Conservation (phyloP, 2,113 vertebrate genomes). For the Arizona elegans region DNA sequence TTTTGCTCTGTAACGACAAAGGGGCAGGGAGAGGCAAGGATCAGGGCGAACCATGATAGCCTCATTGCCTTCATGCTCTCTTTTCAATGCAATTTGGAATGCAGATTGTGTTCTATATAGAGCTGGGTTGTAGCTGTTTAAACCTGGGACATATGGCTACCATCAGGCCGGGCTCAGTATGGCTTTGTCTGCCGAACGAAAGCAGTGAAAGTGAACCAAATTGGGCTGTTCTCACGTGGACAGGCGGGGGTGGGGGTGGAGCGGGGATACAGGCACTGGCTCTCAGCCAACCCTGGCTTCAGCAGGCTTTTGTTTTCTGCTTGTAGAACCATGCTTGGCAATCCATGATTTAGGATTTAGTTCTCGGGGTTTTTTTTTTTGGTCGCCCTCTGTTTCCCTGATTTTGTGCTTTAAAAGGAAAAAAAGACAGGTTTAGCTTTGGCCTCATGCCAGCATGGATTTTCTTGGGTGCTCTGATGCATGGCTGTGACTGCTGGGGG, state of each 20-base stretch:
- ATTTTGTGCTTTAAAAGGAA: background rate
- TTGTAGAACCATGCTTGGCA: conserved; percentile 59
- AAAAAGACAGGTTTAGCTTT: background rate
- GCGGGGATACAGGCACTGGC: conserved; percentile 30
- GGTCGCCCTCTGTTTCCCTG: background rate
- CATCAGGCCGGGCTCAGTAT: conserved; percentile 8
- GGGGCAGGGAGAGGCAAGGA: no score
- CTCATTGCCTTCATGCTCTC: no score
- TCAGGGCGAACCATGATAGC: background rate
- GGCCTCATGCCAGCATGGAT: background rate
- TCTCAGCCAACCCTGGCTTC: conserved; percentile 58
- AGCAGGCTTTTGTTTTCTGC: conserved; percentile 56
- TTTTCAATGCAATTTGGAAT: background rate
- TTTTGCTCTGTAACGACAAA: background rate
- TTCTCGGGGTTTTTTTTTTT: conserved; percentile 25
- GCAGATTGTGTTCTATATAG: background rate
- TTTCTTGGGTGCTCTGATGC: conserved; percentile 47
- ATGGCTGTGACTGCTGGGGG: conserved; percentile 39
- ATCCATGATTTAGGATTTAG: conserved; percentile 70
- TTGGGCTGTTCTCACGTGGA: background rate
- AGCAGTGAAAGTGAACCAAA: conserved; percentile 40
- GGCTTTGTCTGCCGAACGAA: conserved; percentile 29
- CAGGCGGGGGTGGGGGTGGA: background rate
- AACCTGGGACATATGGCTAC: background rate
- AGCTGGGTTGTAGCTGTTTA: background rate